Base-by-base conservation (phyloP, 2,113 vertebrate species). In the Aegithalos caudatus region DNA sequence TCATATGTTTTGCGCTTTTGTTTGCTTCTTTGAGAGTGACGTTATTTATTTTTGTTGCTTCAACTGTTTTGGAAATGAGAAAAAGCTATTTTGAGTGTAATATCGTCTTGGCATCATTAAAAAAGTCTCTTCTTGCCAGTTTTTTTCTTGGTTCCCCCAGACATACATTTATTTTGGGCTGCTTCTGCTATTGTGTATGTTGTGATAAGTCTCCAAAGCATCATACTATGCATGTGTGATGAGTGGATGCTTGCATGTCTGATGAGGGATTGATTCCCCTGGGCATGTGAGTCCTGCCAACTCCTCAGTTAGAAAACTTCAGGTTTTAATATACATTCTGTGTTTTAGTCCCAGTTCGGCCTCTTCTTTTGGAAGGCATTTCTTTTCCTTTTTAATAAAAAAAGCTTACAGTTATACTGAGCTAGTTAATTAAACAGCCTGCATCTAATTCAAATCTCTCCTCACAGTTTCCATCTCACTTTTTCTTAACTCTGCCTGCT, bases 261-360 rank as follows among this genome's bases (percentile, higher is more conserved):
- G 90, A 95, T 38, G 90, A 92, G 61, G 69, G 70, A 38, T 60
- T 62, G 70, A 76, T 38, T 89, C 77, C 73, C 66, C 15, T 35
- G 73, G 84, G 92, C 47, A 31, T 51, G 48, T 28, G 58, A 91
- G 70, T 71, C 88, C 70, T 95, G 95, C 92, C 94, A 96, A 25
- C 27, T 78, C 84, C 79, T 78, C 31, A 81, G 67, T 74, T 71
- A 81, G 53, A 60, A 93, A 87, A 91, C 70, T 60, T 81, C 56
- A 87, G 84, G 65, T 78, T 96, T 92, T 81, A 85, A 94, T 94
- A 81, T 71, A 78, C 47, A 16, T 84, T 94, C 58, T 86, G 60
- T 74, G 23, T 84, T 66, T 47, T 81, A 58, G 81, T 90, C 61
- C 28, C 44, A 51, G 38, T 74, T 92, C 79, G 69, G 77, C 73